Evolutionary conservation across 2,797 vertebrate genomes (phyloP), one percentile per base, ranked within the genome.

Genomic region (Hoplostethus mediterraneus): DNA sequence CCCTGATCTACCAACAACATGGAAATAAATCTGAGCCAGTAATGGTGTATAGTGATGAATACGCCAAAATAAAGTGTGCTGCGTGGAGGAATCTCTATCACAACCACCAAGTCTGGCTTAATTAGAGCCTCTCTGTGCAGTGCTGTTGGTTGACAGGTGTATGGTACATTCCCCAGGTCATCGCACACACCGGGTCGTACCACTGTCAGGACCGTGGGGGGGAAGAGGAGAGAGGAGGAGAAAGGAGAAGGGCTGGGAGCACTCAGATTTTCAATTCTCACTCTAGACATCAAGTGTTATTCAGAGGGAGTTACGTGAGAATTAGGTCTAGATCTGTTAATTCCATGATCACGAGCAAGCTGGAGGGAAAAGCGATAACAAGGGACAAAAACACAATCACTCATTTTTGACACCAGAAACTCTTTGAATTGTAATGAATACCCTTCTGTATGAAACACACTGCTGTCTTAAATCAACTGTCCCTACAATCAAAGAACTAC

Each of bases 81-180:
- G 10, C 57, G 42, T 38, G 47, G 7, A 68, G 65, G 79, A 86
- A 84, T 80, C 71, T 84, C 66, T 57, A 58, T 63, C 52, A 70
- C 59, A 73, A 80, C 57, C 69, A 73, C 36, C 10, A 70, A 67
- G 72, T 63, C 71, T 72, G 67, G 40, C 21, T 78, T 77, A 57
- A 80, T 85, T 80, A 71, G 48, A 63, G 82, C 36, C 65, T 73
- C 14, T 53, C 54, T 49, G 66, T 63, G 62, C 67, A 25, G 28
- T 3, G 25, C 76, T 72, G 71, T 21, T 58, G 66, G 70, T 52
- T 86, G 66, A 84, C 89, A 82, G 65, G 67, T 64, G 75, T 67
- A 72, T 85, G 86, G 30, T 67, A 87, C 68, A 89, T 91, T 91
- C 81, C 81, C 42, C 65, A 81, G 66, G 74, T 71, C 61, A 31